Evolutionary conservation across 2,797 vertebrate genomes (phyloP).

Genomic region (Rhynchonycteris naso): DNA sequence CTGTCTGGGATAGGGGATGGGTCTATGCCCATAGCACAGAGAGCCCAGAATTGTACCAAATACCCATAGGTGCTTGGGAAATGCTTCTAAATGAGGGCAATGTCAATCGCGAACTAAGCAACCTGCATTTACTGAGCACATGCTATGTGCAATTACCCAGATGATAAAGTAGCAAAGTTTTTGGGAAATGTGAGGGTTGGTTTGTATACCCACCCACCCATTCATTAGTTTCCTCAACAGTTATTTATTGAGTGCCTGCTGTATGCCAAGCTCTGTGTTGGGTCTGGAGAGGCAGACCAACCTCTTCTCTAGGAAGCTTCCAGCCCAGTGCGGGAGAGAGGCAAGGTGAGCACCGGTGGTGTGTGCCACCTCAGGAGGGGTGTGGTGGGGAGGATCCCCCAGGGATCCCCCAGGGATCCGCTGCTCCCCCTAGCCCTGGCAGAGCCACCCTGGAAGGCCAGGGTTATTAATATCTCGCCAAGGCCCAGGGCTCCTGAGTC

Average conservation of each 20-base stretch:
- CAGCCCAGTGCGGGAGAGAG: fast-evolving
- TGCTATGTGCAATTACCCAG: fast-evolving
- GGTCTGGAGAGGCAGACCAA: not conserved
- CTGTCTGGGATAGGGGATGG: not conserved
- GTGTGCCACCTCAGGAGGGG: not conserved
- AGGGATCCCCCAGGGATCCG: too few species aligned
- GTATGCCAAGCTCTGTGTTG: not conserved
- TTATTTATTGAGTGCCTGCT: not conserved
- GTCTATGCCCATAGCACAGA: fast-evolving
- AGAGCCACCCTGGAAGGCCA: not conserved
- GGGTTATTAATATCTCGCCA: slow-evolving; percentile 87
- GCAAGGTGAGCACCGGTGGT: not conserved
- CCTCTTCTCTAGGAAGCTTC: not conserved
- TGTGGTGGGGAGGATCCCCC: not conserved
- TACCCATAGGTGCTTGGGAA: not conserved
- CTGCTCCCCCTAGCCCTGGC: slow-evolving; percentile 30
- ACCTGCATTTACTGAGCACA: fast-evolving
- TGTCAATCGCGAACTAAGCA: too few species aligned
- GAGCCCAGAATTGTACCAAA: not conserved
- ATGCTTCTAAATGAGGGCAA: fast-evolving
- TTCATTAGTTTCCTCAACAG: not conserved
- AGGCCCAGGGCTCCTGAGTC: slow-evolving; percentile 85
- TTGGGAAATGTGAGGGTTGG: too few species aligned
- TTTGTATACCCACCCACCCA: not conserved
- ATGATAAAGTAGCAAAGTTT: not conserved